These are phyloP conservation scores for Trachymyrmex septentrionalis DNA, from an alignment of 1,140 invertebrate genomes.

Conservation along the genomic window DNA sequence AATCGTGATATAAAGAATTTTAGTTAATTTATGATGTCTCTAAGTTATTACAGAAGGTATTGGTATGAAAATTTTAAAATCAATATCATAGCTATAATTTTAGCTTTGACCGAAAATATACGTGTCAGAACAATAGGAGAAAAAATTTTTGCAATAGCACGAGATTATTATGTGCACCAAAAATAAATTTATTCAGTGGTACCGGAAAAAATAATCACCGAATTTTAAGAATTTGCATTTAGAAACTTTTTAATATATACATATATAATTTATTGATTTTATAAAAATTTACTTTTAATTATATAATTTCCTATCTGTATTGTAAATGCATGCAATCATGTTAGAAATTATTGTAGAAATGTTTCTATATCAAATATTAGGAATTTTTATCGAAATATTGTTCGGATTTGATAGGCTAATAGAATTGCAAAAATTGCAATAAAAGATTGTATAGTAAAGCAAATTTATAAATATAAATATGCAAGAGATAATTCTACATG, in stretches of 20 bases:
- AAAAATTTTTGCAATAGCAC: background rate
- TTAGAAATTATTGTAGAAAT: background rate
- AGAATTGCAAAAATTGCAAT: too few relatives aligned
- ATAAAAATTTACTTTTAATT: background rate
- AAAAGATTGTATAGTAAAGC: background rate
- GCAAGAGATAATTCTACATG: conserved; percentile 4
- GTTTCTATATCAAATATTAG: background rate
- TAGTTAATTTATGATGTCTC: background rate
- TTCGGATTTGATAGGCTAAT: background rate
- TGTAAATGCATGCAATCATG: background rate
- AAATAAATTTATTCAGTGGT: background rate
- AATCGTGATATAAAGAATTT: conserved; percentile 1
- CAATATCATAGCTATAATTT: background rate
- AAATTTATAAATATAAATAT: conserved; percentile 8
- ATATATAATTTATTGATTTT: background rate
- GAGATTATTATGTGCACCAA: background rate
- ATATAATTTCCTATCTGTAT: background rate
- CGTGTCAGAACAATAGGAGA: background rate
- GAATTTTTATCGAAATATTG: background rate
- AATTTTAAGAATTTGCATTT: background rate
- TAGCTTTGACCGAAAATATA: background rate
- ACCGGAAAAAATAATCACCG: background rate
- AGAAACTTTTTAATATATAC: background rate
- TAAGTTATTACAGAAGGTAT: background rate
- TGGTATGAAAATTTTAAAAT: background rate